Conservation (phyloP, 2,797 vertebrate genomes). For the Enteromius fasciolatus region DNA sequence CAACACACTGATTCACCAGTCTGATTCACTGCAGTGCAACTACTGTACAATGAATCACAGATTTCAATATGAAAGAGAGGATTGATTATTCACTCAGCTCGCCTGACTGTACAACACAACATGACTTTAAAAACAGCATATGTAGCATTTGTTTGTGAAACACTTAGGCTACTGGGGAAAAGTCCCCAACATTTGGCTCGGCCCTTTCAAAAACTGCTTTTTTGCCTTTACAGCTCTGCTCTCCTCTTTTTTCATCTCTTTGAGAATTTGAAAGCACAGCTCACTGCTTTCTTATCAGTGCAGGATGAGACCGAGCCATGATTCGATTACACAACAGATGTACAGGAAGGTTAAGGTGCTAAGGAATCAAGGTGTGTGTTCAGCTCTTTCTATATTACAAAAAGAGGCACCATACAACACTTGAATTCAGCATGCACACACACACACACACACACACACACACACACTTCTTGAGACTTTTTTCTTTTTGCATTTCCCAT, state of each 20-base stretch:
- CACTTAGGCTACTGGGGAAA: not conserved
- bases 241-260: not conserved
- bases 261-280: conserved; percentile 32
- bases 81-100: not conserved
- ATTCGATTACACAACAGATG: conserved; percentile 59
- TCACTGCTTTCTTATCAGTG: conserved; percentile 50
- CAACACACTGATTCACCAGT: not conserved
- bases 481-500: not conserved
- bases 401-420: not conserved
- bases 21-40: not conserved
- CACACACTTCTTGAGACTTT: not conserved
- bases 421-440: not conserved
- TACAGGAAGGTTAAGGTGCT: conserved; percentile 45
- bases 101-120: not conserved
- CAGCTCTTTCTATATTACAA: not conserved
- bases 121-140: conserved; percentile 1
- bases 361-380: conserved; percentile 5
- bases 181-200: not conserved
- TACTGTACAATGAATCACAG: not conserved
- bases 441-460: too few relatives aligned
- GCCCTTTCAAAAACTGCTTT: conserved; percentile 5
- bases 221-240: not conserved
- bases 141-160: conserved; percentile 5
- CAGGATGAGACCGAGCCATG: conserved; percentile 55
- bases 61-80: not conserved